Base-by-base conservation (phyloP, 2,113 vertebrate species). In the Manacus vitellinus region DNA sequence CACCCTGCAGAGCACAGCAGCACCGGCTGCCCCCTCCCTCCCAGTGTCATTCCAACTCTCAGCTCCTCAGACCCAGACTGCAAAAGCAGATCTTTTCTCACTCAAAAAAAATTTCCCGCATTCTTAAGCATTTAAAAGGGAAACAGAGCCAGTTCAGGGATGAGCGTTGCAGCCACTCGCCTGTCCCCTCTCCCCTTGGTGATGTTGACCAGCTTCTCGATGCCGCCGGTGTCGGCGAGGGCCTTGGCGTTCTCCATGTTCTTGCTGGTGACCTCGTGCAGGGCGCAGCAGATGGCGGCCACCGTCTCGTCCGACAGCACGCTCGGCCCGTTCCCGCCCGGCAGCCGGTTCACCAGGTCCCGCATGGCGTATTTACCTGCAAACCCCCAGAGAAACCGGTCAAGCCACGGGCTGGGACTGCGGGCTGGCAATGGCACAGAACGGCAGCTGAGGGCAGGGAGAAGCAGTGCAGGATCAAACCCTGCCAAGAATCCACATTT, bases 241-340 rank as follows among this genome's bases (percentile, higher is more conserved):
- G 99, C 99, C 89, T 99, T 99, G 91, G 99, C 99, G 2, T 99
- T 99, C 95, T 99, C 99, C 99, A 99, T 99, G 98, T 99, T 99
- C 87, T 99, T 99, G 96, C 99, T 99, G 55, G 99, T 99, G 97
- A 99, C 99, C 98, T 99, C 99, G 4, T 99, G 99, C 96, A 99
- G 95, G 18, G 99, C 99, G 63, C 99, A 99, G 98, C 99, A 99
- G 98, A 99, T 99, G 7, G 99, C 99, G 0, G 99, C 99, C 87
- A 99, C 98, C 0, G 99, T 99, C 97, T 99, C 99, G 14, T 99
- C 99, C 0, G 99, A 99, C 92, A 99, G 96, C 73, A 99, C 96
- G 79, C 97, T 98, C 23, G 99, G 99, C 27, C 98, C 88, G 9
- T 96, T 98, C 61, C 99, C 99, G 0, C 99, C 99, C 0, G 99